phyloP scores from a whole-genome alignment of 2,113 vertebrate genomes.

The Hippopotamus amphibius region DNA sequence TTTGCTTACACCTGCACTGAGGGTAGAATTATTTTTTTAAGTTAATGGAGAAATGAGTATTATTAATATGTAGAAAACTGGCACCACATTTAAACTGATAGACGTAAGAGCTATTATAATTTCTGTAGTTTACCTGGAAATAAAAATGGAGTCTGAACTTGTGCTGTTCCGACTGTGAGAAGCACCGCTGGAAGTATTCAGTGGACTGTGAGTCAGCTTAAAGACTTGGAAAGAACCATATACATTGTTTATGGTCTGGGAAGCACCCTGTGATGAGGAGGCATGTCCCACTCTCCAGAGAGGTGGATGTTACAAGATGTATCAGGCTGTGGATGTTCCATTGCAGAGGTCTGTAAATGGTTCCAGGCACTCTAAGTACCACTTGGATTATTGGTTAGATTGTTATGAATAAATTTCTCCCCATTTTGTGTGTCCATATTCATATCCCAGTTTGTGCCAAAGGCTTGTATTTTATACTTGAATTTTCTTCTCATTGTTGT shows the following conservation, averaged over 20 bases:
- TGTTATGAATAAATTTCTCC: background rate
- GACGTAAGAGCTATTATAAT: background rate
- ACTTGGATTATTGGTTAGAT: background rate
- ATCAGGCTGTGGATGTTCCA: background rate
- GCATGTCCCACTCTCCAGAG: background rate
- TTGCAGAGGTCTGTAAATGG: background rate
- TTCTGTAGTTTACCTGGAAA: background rate
- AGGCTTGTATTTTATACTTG: background rate
- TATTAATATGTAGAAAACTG: background rate
- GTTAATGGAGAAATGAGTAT: background rate
- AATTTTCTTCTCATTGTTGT: background rate
- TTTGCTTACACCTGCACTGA: background rate
- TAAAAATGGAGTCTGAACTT: background rate
- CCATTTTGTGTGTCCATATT: background rate
- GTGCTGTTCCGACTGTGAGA: background rate
- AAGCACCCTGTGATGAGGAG: background rate
- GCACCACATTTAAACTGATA: background rate
- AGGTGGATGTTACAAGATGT: background rate
- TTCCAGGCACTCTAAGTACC: background rate
- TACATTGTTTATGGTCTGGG: background rate
- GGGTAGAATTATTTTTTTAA: conserved; percentile 5
- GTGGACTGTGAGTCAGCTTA: background rate
- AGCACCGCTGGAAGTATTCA: background rate
- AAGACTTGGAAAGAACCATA: background rate
- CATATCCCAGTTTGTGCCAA: background rate